phyloP scores from a whole-genome alignment of 2,888 invertebrate species.

The Sympetrum striolatum region DNA sequence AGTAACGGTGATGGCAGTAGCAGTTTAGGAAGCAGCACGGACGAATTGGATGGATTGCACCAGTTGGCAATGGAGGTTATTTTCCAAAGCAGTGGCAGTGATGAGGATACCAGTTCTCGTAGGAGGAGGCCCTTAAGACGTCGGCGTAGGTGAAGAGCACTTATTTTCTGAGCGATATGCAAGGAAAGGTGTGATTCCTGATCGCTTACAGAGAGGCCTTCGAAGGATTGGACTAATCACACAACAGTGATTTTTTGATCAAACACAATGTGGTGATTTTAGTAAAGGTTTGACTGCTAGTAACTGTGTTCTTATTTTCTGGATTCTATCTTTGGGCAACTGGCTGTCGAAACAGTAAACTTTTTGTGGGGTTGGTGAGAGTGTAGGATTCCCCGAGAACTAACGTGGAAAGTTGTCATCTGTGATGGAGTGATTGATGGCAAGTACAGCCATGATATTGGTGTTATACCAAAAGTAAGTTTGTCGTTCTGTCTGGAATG shows the following conservation, averaged over 20 bases:
- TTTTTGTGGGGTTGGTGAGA: background rate
- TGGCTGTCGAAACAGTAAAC: background rate
- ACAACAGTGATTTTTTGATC: background rate
- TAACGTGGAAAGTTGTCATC: background rate
- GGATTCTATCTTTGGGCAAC: background rate
- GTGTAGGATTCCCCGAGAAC: background rate
- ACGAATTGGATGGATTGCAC: background rate
- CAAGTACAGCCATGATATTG: background rate
- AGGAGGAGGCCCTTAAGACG: background rate
- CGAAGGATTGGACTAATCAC: background rate
- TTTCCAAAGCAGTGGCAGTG: conserved; percentile 2
- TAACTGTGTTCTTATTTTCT: background rate
- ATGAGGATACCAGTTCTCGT: background rate
- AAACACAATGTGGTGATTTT: background rate
- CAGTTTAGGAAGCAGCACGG: background rate
- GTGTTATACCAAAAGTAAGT: background rate
- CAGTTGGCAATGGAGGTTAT: conserved; percentile 17
- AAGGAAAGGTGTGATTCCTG: background rate
- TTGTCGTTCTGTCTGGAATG: background rate
- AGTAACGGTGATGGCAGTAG: background rate
- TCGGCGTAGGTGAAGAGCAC: background rate
- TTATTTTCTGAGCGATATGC: background rate
- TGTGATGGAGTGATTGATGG: conserved; percentile 6
- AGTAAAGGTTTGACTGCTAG: background rate
- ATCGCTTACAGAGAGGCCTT: background rate